Base-by-base conservation (phyloP, 1,140 invertebrate species). In the Babylonia areolata region DNA sequence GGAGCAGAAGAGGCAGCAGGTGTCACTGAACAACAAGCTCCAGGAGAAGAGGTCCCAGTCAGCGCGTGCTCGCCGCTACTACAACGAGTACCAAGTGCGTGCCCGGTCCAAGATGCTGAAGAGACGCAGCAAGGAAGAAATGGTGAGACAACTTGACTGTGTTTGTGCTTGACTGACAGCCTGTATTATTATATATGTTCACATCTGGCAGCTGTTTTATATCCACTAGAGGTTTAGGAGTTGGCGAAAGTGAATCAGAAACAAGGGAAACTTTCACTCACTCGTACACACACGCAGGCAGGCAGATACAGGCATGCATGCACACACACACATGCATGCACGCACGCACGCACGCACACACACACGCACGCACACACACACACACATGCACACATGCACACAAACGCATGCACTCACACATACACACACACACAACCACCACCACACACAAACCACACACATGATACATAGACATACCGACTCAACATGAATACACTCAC, bases 1-100 rank as follows among this genome's bases (percentile, higher is more conserved):
- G 85, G 92, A 93, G 12, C 88, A 91, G 40, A 89, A 92, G 73
- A 88, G 86, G n/a, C 89, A 91, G 42, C 89, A 92, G 78, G 79
- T 92, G 58, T 69, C 86, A 15, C 85, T 92, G 9, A 92, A 90
- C 80, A 92, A 93, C 73, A 91, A 91, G 64, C 86, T 92, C 20
- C 91, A 93, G 71, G 94, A 94, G 75, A 91, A 92, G 82, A 87
- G 94, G 15, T 87, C 93, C 35, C 92, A 93, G 91, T 93, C 93
- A 12, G 93, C 93, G 1, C 85, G 93, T 40, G 91, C 93, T 31
- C 79, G 93, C 17, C 87, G 90, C 35, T 94, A 94, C 87, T 94
- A 94, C 87, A 91, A 94, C 85, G 94, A 94, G 33, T 94, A 92
- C 78, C 90, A 93, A 81, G 91, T 93, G 17, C 88, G 92, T 78